These are phyloP conservation scores for Cerastis leucographa DNA, from an alignment of 2,888 invertebrate genomes.

Conservation along the genomic window DNA sequence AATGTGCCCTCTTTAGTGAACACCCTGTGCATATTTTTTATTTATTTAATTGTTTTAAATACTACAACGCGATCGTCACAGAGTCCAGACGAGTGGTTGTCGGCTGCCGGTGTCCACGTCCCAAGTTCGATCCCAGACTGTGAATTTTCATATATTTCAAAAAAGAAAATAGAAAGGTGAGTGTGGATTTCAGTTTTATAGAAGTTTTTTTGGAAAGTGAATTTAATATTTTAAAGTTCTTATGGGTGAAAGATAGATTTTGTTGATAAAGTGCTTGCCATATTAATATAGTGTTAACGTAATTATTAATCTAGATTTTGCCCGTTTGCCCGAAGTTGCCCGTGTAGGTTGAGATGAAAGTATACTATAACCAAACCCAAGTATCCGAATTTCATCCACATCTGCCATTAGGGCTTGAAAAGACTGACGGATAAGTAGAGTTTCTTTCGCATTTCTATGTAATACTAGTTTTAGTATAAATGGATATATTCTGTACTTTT, in stretches of 20 bases:
- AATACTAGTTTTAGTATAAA: too few species aligned
- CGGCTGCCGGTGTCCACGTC: conserved; percentile 79
- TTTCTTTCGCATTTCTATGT: too few species aligned
- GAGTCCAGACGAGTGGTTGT: conserved; percentile 78
- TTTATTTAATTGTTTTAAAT: conserved; percentile 83
- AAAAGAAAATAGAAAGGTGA: conserved; percentile 65
- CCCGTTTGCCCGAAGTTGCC: too few species aligned
- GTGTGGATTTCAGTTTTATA: conserved; percentile 21
- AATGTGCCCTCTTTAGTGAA: conserved; percentile 38
- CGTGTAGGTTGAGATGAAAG: too few species aligned
- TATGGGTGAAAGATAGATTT: neutral
- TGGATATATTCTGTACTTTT: too few species aligned
- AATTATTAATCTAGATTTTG: neutral
- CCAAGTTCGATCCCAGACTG: conserved; percentile 63
- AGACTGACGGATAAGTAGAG: too few species aligned
- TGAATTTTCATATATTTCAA: conserved; percentile 55
- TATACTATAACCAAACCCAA: neutral
- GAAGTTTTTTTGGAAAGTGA: conserved; percentile 19
- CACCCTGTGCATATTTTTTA: conserved; percentile 76
- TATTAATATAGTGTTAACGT: neutral
- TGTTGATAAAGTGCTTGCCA: conserved; percentile 11
- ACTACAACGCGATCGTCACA: conserved; percentile 64
- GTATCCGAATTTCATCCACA: too few species aligned
- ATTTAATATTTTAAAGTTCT: neutral
- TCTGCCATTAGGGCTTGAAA: too few species aligned